Percentiles rank a stretch among this genome's conserved stretches.
These are phyloP conservation scores for Anguilla anguilla DNA, from an alignment of 2,797 vertebrate genomes.

Conservation along the genomic window DNA sequence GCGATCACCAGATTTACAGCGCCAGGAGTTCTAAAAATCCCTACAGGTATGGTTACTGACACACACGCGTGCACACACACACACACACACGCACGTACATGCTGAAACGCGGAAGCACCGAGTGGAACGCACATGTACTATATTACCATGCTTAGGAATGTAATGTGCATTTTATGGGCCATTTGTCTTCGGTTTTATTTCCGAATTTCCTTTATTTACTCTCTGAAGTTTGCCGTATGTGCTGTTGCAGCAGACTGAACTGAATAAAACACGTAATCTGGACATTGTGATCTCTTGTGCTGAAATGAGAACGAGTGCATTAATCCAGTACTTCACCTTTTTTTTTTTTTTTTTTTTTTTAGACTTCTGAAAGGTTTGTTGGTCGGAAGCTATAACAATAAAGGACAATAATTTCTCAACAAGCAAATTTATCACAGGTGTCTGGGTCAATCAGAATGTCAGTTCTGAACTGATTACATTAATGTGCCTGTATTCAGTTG, in stretches of 20 bases:
- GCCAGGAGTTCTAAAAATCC: conserved; percentile 42
- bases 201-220: not conserved
- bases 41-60: conserved; percentile 9
- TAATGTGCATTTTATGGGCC: not conserved
- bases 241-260: not conserved
- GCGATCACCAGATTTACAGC: not conserved
- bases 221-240: not conserved
- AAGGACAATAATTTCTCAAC: not conserved
- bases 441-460: not conserved
- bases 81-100: conserved; percentile 15
- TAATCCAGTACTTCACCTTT: not conserved
- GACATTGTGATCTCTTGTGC: conserved; percentile 6
- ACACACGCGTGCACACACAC: not conserved
- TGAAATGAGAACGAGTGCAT: not conserved
- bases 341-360: not conserved
- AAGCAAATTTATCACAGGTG: not conserved
- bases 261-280: not conserved
- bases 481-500: not conserved
- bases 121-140: not conserved
- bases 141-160: conserved; percentile 4
- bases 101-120: conserved; percentile 27
- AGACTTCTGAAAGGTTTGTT: not conserved
- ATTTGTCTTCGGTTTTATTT: conserved; percentile 3
- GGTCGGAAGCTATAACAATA: not conserved
- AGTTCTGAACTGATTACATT: not conserved